These are phyloP conservation scores for Heloderma charlesbogerti DNA, from an alignment of 2,113 vertebrate species.

Conservation along the genomic window DNA sequence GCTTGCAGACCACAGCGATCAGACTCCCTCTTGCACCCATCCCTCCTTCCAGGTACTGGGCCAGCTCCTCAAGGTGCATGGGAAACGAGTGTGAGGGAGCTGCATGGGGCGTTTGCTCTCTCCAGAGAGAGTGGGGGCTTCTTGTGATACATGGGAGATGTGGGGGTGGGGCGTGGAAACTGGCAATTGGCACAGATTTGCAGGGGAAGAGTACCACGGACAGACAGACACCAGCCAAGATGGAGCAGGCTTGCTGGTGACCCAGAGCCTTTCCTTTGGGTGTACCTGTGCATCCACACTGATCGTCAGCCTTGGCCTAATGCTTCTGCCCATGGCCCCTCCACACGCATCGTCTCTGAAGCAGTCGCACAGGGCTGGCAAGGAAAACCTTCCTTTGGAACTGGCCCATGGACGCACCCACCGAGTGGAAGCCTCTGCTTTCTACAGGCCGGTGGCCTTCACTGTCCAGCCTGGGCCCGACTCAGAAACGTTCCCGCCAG, in stretches of 20 bases:
- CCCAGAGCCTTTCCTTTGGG: not conserved
- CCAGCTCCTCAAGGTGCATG: not conserved
- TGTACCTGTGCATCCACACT: not conserved
- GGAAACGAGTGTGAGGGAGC: not conserved
- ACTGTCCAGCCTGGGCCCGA: not conserved
- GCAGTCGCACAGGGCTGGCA: not conserved
- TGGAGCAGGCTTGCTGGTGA: too few relatives aligned
- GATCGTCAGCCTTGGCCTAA: not conserved
- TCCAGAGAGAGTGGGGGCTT: not conserved
- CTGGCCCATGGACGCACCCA: not conserved
- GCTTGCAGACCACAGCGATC: not conserved
- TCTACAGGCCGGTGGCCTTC: not conserved
- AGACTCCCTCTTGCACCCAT: not conserved
- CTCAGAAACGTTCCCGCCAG: not conserved
- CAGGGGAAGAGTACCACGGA: not conserved
- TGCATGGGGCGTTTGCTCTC: too few relatives aligned
- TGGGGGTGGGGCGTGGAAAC: not conserved
- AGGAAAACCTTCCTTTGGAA: not conserved
- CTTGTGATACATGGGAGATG: not conserved
- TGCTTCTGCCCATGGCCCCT: not conserved
- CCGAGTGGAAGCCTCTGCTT: not conserved
- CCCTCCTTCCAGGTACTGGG: not conserved
- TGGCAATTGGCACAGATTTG: not conserved
- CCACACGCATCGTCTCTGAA: not conserved
- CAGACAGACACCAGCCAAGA: not conserved